Percentiles rank a stretch among this genome's conserved stretches.
Evolutionary conservation across 2,888 invertebrate genomes (phyloP).

Genomic region (Anticlea derivata): DNA sequence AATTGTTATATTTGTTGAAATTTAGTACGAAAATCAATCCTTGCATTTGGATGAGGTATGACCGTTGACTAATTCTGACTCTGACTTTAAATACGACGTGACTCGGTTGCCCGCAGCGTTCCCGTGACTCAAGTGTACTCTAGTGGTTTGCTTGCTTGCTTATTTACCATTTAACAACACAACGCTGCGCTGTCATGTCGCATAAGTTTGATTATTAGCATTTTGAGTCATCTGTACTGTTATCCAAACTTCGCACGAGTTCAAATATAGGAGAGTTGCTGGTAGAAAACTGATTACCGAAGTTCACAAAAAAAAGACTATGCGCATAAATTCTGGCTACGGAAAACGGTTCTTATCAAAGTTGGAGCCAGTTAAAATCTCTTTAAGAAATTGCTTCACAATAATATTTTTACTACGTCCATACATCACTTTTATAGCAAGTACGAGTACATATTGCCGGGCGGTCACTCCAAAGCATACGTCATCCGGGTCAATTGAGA

Average conservation of each 20-base stretch:
- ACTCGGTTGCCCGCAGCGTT: background rate
- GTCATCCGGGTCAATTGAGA: slow-evolving; percentile 66
- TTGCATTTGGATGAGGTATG: background rate
- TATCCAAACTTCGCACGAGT: no score
- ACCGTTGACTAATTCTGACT: background rate
- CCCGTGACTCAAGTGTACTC: slow-evolving; percentile 4
- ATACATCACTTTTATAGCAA: slow-evolving; percentile 11
- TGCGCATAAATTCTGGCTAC: no score
- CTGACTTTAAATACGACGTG: background rate
- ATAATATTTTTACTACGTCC: slow-evolving; percentile 5
- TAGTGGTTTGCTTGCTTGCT: background rate
- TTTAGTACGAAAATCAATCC: no score
- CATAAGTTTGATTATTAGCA: background rate
- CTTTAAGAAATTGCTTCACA: background rate
- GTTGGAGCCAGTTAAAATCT: background rate
- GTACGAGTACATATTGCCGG: slow-evolving; percentile 1
- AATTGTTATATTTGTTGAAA: no score
- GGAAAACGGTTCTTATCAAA: background rate
- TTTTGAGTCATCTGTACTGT: no score
- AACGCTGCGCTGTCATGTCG: background rate
- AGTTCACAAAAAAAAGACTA: no score
- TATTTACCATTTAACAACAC: background rate
- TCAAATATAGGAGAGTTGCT: no score
- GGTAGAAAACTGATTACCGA: no score
- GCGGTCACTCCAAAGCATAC: slow-evolving; percentile 42